A percentile compares a stretch with the other conserved stretches of the same genome.
Evolutionary conservation across 1,140 invertebrate species (phyloP).

Genomic region (Apocrypta bakeri): DNA sequence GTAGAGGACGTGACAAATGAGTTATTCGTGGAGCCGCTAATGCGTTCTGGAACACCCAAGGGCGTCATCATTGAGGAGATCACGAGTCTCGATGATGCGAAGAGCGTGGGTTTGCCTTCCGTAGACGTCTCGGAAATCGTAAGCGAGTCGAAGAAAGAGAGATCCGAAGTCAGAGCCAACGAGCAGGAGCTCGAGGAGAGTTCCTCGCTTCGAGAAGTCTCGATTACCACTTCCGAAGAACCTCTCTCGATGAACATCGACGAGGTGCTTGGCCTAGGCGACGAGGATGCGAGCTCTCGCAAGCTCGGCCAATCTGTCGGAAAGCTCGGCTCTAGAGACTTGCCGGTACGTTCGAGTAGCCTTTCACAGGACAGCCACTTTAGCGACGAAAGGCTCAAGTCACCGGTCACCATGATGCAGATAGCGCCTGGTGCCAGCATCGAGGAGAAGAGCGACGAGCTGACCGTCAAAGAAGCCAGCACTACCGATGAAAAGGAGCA

Average conservation of each 20-base stretch:
- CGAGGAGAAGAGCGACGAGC: constrained; percentile 17
- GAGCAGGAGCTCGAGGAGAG: background rate
- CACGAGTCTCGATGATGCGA: constrained; percentile 55
- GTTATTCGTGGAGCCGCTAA: constrained; percentile 55
- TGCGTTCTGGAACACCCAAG: constrained; percentile 49
- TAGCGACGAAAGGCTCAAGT: constrained; percentile 45
- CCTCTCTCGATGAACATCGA: constrained; percentile 52
- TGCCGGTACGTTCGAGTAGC: background rate
- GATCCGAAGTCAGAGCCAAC: background rate
- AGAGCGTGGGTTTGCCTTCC: background rate
- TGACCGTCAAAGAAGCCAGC: background rate
- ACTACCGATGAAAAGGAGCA: background rate
- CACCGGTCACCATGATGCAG: constrained; percentile 57
- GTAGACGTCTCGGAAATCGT: background rate
- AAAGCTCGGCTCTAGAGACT: background rate
- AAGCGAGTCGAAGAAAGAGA: background rate
- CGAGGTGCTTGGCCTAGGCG: constrained; percentile 54
- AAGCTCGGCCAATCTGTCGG: background rate
- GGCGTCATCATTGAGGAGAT: constrained; percentile 69
- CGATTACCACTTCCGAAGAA: background rate
- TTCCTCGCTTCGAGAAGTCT: background rate
- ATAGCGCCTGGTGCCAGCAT: constrained; percentile 41
- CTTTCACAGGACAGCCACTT: constrained; percentile 53
- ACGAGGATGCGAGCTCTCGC: constrained; percentile 40
- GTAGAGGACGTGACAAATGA: constrained; percentile 59